A percentile compares a stretch with the other conserved stretches of the same genome.
Conservation (phyloP, 2,888 invertebrate species). For the Mylabris sibirica region DNA sequence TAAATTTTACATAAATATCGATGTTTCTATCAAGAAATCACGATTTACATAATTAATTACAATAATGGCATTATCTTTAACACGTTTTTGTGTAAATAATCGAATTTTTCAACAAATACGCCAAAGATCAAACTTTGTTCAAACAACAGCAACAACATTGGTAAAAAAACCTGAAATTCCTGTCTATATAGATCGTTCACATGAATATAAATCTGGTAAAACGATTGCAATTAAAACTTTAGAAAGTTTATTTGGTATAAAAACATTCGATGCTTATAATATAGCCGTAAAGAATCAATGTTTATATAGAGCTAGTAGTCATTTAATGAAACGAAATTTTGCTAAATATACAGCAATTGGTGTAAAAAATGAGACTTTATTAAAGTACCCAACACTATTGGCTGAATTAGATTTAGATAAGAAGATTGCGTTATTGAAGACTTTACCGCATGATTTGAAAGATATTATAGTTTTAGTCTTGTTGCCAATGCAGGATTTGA, state of each 20-base stretch:
- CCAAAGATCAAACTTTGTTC: neutral
- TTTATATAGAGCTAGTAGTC: slow-evolving; percentile 36
- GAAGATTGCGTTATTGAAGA: slow-evolving; percentile 47
- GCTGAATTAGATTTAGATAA: slow-evolving; percentile 38
- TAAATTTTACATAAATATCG: too few species aligned
- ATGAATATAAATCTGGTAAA: slow-evolving; percentile 35
- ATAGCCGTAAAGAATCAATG: slow-evolving; percentile 40
- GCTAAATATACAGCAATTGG: slow-evolving; percentile 42
- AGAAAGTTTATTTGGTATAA: slow-evolving; percentile 36
- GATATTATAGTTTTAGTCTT: slow-evolving; percentile 45
- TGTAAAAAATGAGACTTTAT: slow-evolving; percentile 42
- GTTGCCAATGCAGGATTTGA: slow-evolving; percentile 36
- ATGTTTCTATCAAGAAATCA: too few species aligned
- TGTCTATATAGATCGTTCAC: slow-evolving; percentile 25
- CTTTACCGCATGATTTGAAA: slow-evolving; percentile 47
- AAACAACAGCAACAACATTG: neutral
- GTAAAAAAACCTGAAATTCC: slow-evolving; percentile 14
- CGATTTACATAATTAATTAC: too few species aligned
- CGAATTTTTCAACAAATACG: neutral
- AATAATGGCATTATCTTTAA: too few species aligned
- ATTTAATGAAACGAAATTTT: slow-evolving; percentile 45
- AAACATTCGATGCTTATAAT: slow-evolving; percentile 38
- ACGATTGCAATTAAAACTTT: slow-evolving; percentile 35
- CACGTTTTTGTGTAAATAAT: neutral
- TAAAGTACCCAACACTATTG: slow-evolving; percentile 51